Evolutionary conservation across 2,797 vertebrate species (phyloP).

Genomic region (Chiloscyllium punctatum): DNA sequence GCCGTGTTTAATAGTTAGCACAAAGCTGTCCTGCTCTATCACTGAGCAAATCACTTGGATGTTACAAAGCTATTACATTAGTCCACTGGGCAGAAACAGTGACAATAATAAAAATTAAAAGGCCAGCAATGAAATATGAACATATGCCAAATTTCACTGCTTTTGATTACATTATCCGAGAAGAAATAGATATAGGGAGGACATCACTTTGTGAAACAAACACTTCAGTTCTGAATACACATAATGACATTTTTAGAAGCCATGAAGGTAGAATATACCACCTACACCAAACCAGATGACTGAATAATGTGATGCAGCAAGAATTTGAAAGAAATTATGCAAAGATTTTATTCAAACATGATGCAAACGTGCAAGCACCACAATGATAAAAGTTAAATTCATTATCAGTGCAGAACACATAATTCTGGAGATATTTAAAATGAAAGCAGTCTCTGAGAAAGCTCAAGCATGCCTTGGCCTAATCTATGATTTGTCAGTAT

Average conservation of each 20-base stretch:
- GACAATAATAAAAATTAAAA: not conserved
- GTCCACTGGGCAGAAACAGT: not conserved
- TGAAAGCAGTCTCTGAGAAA: conserved; percentile 20
- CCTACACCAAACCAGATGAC: not conserved
- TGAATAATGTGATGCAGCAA: not conserved
- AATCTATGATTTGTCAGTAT: conserved; percentile 9
- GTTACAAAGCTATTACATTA: not conserved
- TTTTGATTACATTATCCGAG: not conserved
- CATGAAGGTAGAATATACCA: not conserved
- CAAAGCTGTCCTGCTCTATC: not conserved
- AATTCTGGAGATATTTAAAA: not conserved
- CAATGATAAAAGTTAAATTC: not conserved
- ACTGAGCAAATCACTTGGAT: not conserved
- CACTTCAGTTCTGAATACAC: not conserved
- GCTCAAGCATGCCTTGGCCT: not conserved
- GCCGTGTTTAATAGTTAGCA: not conserved
- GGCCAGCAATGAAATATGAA: not conserved
- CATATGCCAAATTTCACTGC: not conserved
- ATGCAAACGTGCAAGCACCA: not conserved
- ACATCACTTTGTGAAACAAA: not conserved
- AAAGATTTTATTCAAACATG: not conserved
- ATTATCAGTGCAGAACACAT: not conserved
- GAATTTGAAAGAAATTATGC: not conserved
- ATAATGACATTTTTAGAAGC: not conserved
- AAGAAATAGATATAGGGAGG: too few relatives aligned